These are phyloP conservation scores for Amphiura filiformis DNA, from an alignment of 35 echinoderm and acorn worm genomes.

Conservation along the genomic window DNA sequence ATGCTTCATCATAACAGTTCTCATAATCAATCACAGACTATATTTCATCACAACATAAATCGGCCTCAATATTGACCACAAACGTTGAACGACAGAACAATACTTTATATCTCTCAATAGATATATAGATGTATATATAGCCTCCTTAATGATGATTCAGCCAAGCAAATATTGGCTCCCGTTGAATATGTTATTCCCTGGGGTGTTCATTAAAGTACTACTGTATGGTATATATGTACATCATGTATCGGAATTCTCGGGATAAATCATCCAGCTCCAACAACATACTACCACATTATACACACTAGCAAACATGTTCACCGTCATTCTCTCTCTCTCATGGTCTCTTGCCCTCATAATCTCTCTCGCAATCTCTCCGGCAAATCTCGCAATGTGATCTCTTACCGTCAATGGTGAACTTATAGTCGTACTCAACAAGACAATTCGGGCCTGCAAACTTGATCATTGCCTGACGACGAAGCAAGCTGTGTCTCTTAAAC, in stretches of 20 bases:
- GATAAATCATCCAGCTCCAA: neutral
- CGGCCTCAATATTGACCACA: no score
- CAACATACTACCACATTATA: no score
- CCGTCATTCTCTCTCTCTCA: slow-evolving; percentile 1
- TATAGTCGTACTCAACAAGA: slow-evolving; percentile 54
- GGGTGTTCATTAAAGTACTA: neutral
- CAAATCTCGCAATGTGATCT: no score
- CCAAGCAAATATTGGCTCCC: neutral
- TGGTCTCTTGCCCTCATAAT: neutral
- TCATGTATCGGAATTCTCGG: neutral
- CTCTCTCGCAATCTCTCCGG: neutral
- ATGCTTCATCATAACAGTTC: no score
- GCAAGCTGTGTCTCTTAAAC: slow-evolving; percentile 37
- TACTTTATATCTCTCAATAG: neutral
- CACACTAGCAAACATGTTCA: slow-evolving; percentile 9
- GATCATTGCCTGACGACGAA: slow-evolving; percentile 37
- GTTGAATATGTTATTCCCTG: neutral
- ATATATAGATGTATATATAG: neutral
- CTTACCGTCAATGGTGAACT: slow-evolving; percentile 67
- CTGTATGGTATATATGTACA: no score
- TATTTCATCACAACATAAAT: no score
- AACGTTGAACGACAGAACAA: neutral
- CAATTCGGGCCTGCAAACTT: slow-evolving; percentile 51
- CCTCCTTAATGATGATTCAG: neutral
- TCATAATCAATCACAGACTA: no score